Conservation (phyloP, 2,888 invertebrate genomes). For the Calameuta pallipes region DNA sequence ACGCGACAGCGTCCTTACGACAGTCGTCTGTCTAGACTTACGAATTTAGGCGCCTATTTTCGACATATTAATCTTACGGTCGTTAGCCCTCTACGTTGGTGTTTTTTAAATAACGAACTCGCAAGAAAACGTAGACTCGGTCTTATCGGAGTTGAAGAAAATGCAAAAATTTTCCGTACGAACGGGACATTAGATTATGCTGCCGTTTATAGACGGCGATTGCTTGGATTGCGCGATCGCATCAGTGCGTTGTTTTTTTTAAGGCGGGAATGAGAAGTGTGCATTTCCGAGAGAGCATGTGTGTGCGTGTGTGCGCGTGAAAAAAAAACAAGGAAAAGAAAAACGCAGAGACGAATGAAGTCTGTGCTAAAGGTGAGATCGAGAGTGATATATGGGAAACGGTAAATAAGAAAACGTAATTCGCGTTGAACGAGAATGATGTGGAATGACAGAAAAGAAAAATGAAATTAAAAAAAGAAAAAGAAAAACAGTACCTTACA, state of each 20-base stretch:
- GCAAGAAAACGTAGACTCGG: not conserved
- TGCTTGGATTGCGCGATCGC: not conserved
- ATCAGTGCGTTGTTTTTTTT: not conserved
- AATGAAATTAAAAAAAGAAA: not conserved
- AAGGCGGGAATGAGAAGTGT: not conserved
- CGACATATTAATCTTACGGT: not conserved
- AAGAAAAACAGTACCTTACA: not conserved
- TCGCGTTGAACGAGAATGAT: not conserved
- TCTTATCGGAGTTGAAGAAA: no score
- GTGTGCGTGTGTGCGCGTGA: not conserved
- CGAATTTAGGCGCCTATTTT: not conserved
- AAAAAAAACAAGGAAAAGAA: no score
- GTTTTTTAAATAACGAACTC: not conserved
- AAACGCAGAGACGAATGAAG: not conserved
- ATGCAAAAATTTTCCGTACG: not conserved
- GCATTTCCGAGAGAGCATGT: not conserved
- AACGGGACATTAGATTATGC: not conserved
- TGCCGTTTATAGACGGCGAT: not conserved
- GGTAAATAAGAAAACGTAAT: not conserved
- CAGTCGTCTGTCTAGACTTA: not conserved
- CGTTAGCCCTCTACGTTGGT: not conserved
- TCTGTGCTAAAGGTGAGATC: not conserved
- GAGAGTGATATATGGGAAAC: not conserved
- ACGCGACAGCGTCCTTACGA: not conserved
- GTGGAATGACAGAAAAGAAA: not conserved